A percentile compares a stretch with the other conserved stretches of the same genome.
phyloP scores from a whole-genome alignment of 2,797 vertebrate species.

The Apodemus agrarius region DNA sequence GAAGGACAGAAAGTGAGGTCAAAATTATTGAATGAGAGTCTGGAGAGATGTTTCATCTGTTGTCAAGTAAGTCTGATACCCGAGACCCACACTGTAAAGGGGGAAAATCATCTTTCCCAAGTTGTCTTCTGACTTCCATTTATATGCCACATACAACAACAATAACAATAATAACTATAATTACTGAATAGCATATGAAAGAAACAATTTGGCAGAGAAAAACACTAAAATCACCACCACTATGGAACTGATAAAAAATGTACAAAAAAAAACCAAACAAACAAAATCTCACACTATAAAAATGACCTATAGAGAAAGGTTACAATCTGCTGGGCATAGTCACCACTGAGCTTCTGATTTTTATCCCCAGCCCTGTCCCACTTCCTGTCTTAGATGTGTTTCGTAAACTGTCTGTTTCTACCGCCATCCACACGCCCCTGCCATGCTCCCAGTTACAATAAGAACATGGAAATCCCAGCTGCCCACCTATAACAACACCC shows the following conservation, averaged over 20 bases:
- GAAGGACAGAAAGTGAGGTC: neutral
- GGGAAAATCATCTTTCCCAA: neutral
- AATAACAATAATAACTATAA: neutral
- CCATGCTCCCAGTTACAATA: neutral
- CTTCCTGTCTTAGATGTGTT: neutral
- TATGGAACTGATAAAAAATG: neutral
- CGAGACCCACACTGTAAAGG: neutral
- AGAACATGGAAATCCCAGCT: neutral
- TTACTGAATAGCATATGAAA: neutral
- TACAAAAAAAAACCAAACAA: neutral
- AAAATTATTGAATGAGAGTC: neutral
- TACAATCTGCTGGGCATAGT: neutral
- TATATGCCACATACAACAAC: neutral
- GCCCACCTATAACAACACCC: too few relatives aligned
- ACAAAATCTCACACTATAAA: neutral
- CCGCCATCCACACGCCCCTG: neutral
- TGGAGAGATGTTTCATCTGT: neutral
- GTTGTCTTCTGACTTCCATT: neutral
- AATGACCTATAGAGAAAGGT: neutral
- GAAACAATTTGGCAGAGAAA: neutral
- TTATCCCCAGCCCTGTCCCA: neutral
- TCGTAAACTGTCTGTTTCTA: neutral
- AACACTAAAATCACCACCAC: neutral
- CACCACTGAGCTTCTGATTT: neutral
- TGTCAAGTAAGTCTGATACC: neutral